These are phyloP conservation scores for Oceanodroma leucorhoa DNA, from an alignment of 2,797 vertebrate species.

Conservation along the genomic window DNA sequence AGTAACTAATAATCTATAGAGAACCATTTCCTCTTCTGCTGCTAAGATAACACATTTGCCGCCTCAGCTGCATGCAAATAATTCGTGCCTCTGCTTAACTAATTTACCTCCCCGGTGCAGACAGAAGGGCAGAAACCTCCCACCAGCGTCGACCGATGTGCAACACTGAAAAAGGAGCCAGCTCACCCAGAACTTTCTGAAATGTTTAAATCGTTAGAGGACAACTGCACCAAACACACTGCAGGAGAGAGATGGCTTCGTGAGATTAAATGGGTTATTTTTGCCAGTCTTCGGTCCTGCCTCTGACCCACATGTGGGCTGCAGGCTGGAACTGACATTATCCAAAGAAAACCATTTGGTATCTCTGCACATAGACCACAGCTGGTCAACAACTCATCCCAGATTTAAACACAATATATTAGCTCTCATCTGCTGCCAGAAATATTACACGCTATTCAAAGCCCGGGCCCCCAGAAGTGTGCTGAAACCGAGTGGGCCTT, in stretches of 20 bases:
- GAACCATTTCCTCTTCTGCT: constrained; percentile 61
- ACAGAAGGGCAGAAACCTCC: constrained; percentile 33
- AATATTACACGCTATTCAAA: constrained; percentile 59
- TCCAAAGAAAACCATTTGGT: constrained; percentile 51
- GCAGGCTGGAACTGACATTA: constrained; percentile 67
- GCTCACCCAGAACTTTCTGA: constrained; percentile 27
- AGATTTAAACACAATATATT: constrained; percentile 57
- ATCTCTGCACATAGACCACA: constrained; percentile 64
- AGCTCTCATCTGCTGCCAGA: constrained; percentile 67
- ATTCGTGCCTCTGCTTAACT: constrained; percentile 17
- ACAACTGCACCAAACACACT: constrained; percentile 15
- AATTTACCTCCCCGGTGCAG: constrained; percentile 28
- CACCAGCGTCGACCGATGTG: neutral
- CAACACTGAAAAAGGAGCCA: neutral
- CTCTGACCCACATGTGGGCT: constrained; percentile 67
- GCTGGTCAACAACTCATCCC: constrained; percentile 70
- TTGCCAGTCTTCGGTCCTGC: constrained; percentile 22
- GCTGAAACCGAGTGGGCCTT: constrained; percentile 31
- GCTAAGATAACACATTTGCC: constrained; percentile 37
- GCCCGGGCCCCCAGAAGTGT: neutral
- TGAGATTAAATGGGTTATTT: constrained; percentile 25
- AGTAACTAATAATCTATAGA: constrained; percentile 61
- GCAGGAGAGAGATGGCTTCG: neutral
- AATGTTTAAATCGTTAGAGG: neutral
- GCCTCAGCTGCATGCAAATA: constrained; percentile 59